Percentiles rank a stretch among this genome's conserved stretches.
These are phyloP conservation scores for Enoplosus armatus DNA, from an alignment of 2,797 vertebrate genomes.

Conservation along the genomic window DNA sequence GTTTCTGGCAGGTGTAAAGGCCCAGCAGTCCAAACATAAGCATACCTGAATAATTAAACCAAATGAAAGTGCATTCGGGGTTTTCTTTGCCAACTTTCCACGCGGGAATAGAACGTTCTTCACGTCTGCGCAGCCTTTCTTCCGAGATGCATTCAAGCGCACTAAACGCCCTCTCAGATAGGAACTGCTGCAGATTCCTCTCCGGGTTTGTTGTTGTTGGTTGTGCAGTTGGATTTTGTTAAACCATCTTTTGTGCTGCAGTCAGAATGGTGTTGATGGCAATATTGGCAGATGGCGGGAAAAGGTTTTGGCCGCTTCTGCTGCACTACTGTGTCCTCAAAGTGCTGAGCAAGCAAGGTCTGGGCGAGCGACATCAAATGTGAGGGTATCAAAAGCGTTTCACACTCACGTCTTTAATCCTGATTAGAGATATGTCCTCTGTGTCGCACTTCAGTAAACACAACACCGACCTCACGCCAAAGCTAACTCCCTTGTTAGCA, in stretches of 20 bases:
- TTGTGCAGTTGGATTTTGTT: background rate
- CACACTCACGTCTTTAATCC: background rate
- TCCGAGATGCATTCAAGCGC: background rate
- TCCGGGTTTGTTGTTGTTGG: background rate
- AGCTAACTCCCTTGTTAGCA: background rate
- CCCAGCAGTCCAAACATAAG: conserved; percentile 11
- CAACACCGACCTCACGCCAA: background rate
- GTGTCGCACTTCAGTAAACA: background rate
- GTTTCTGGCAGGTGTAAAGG: conserved; percentile 20
- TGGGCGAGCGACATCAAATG: background rate
- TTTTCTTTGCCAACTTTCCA: background rate
- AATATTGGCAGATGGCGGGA: background rate
- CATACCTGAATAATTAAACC: conserved; percentile 37
- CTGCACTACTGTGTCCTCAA: background rate
- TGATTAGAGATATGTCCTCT: background rate
- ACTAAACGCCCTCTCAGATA: background rate
- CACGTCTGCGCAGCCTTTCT: background rate
- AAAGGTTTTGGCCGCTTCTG: background rate
- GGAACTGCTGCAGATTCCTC: background rate
- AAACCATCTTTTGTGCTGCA: background rate
- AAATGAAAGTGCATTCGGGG: conserved; percentile 12
- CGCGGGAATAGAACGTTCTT: background rate
- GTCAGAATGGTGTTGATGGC: background rate
- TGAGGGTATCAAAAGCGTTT: background rate
- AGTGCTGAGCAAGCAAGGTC: background rate